These are phyloP conservation scores for Hylaeus volcanicus DNA, from an alignment of 1,140 invertebrate species.

Conservation along the genomic window DNA sequence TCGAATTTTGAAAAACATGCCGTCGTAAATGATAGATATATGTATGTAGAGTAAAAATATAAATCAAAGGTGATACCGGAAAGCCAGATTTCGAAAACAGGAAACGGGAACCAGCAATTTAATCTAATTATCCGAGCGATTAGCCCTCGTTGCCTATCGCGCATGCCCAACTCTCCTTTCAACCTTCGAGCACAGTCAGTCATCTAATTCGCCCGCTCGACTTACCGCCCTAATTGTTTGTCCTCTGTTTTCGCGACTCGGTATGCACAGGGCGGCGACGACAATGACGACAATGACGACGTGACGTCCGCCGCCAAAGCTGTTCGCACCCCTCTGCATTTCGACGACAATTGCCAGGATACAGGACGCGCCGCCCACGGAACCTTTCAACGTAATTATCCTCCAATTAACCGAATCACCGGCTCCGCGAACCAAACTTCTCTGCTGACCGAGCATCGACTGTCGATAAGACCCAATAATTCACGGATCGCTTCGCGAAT, in stretches of 20 bases:
- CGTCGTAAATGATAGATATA: too few species aligned
- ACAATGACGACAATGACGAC: conserved; percentile 23
- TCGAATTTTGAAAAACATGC: too few species aligned
- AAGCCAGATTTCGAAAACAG: conserved; percentile 19
- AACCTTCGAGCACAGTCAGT: conserved; percentile 42
- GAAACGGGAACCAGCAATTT: conserved; percentile 50
- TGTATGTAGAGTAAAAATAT: not conserved
- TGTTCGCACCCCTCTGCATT: not conserved
- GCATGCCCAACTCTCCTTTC: conserved; percentile 33
- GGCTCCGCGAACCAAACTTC: conserved; percentile 5
- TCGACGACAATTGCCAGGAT: conserved; percentile 32
- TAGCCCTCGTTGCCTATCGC: conserved; percentile 58
- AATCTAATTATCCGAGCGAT: conserved; percentile 64
- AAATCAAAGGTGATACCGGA: conserved; percentile 25
- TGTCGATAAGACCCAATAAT: conserved; percentile 26
- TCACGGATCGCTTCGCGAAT: conserved; percentile 4
- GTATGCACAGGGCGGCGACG: conserved; percentile 46
- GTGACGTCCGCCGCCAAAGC: not conserved
- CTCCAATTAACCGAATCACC: conserved; percentile 39
- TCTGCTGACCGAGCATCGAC: not conserved
- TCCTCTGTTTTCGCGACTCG: conserved; percentile 33
- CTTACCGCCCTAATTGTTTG: conserved; percentile 63
- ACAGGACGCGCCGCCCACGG: not conserved
- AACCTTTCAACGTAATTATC: conserved; percentile 46
- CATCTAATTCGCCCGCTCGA: conserved; percentile 60